Evolutionary conservation across 2,113 vertebrate species (phyloP), one percentile per base, ranked within the genome.

Genomic region (Dipodomys merriami): DNA sequence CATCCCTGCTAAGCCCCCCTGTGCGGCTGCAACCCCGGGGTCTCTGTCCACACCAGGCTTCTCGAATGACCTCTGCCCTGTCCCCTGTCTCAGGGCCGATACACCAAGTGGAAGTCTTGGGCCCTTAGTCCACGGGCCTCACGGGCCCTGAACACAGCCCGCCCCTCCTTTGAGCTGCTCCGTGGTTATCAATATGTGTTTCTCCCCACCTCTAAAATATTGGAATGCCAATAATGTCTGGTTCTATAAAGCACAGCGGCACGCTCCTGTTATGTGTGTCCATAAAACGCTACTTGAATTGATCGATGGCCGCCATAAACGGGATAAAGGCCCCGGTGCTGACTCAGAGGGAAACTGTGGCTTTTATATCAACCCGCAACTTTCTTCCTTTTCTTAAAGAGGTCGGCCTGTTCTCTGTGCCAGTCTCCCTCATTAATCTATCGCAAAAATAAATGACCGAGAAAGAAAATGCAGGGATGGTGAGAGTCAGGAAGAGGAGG

Each of bases 291-390:
- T 29, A 62, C 88, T 96, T 68, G 88, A 94, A 44, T 87, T 96
- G 92, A 91, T 30, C 69, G 97, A 95, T 83, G 83, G 11, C 89
- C 73, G 57, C 83, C 94, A 65, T 95, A 74, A 95, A 95, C 44
- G 11, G 23, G 86, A 68, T 68, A 23, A 49, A 53, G 10, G 25
- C 53, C 4, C 10, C 16, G 81, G 27, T 74, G 80, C 85, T 91
- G 91, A 94, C 79, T 91, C 5, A 1, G 79, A 96, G 90, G 19
- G 73, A 92, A 96, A 65, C 20, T 4, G 39, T 15, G 16, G 9
- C 49, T 71, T 81, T 84, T 16, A 57, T 78, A 95, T 64, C 87
- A 87, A 93, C 79, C 39, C 3, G n/a, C 84, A 84, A 33, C 20
- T 67, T 87, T 62, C 22, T 71, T 83, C 33, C 10, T n/a, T 77